Percentiles rank a stretch among this genome's conserved stretches.
Evolutionary conservation across 2,888 invertebrate genomes (phyloP).

Genomic region (Bedellia somnulentella): DNA sequence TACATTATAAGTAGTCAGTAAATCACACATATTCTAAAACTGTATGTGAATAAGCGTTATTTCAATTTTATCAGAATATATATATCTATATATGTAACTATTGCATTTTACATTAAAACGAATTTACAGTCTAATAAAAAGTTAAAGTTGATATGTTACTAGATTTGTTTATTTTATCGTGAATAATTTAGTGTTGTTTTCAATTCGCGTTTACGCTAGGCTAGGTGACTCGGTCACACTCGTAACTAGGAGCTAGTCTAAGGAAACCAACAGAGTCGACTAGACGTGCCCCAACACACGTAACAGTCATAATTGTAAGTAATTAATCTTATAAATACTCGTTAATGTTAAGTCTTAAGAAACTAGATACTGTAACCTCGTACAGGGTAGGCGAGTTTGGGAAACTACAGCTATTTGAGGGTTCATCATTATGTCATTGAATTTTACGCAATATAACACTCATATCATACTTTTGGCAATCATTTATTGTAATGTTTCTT

Average conservation of each 20-base stretch:
- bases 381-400: constrained; percentile 57
- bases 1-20: constrained; percentile 32
- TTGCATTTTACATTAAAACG: constrained; percentile 35
- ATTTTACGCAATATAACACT: too few species aligned
- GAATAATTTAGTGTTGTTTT: constrained; percentile 51
- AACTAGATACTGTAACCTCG: constrained; percentile 52
- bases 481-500: too few species aligned
- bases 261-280: constrained; percentile 18
- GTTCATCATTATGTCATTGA: too few species aligned
- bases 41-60: constrained; percentile 53
- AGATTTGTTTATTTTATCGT: constrained; percentile 46
- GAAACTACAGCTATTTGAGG: too few species aligned
- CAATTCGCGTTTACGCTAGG: constrained; percentile 50
- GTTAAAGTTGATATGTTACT: constrained; percentile 37
- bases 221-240: constrained; percentile 49
- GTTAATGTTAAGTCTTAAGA: constrained; percentile 36
- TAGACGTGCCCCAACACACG: constrained; percentile 29
- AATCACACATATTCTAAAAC: constrained; percentile 49
- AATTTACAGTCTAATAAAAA: constrained; percentile 39
- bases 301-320: constrained; percentile 22
- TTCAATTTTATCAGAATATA: constrained; percentile 55
- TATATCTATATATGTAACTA: constrained; percentile 2
- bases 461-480: too few species aligned
- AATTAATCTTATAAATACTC: constrained; percentile 41
- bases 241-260: constrained; percentile 34